Evolutionary conservation across 2,888 invertebrate genomes (phyloP), one percentile per base, ranked within the genome.

Genomic region (Agrypnus murinus): DNA sequence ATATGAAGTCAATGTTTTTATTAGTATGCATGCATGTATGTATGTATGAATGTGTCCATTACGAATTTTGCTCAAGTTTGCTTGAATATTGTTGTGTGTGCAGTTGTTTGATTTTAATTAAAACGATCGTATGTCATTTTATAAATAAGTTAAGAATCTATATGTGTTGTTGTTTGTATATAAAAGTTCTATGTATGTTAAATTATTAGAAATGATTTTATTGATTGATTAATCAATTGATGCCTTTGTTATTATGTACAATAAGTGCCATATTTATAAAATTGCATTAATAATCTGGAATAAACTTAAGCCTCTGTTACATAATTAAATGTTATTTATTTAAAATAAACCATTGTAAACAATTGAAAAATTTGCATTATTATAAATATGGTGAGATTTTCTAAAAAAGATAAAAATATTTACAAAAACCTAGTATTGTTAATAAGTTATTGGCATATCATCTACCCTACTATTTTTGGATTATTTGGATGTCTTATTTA

Each of bases 141-240:
- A 25, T 5, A 25, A n/a, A 5, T 25, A 25, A 25, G 25, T 25
- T 25, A 5, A 25, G 40, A 40, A 40, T 40, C 25, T 40, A 31
- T 65, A 62, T 57, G 66, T 71, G 68, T 60, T 66, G 66, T 66
- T 69, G 69, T 64, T 66, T 70, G 66, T 71, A 71, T 17, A 71
- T 71, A 71, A 66, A 57, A 71, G 17, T 62, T 71, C 63, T 71
- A 71, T 71, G 66, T 65, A 71, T 57, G 71, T 71, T 71, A 65
- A 62, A 65, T 66, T 63, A 66, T 62, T 65, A 65, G 57, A 71
- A 40, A 70, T 36, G 59, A 55, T 45, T 65, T 70, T 70, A 65
- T 64, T n/a, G 19, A 25, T 53, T 65, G 65, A 65, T 65, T n/a
- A 15, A 25, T 53, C 57, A 57, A 65, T 65, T 69, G 65, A 70